phyloP scores from a whole-genome alignment of 2,888 invertebrate species.

The Ophonus ardosiacus region DNA sequence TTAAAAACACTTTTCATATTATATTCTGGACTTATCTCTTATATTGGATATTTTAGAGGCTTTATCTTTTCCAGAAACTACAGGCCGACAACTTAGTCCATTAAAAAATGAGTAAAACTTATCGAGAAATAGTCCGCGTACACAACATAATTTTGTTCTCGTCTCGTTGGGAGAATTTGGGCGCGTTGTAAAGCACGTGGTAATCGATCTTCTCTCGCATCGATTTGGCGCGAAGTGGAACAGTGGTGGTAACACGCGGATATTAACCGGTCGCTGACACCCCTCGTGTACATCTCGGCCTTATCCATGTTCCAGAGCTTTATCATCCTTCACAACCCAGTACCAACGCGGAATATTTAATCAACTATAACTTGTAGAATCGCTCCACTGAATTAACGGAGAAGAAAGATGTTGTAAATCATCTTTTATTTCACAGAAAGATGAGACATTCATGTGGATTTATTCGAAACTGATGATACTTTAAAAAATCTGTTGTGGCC shows the following conservation, averaged over 20 bases:
- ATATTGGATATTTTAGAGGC: no score
- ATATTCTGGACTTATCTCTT: no score
- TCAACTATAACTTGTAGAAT: constrained; percentile 33
- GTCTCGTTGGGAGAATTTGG: background rate
- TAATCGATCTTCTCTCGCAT: constrained; percentile 20
- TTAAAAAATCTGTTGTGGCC: no score
- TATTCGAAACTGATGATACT: no score
- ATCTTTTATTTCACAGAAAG: no score
- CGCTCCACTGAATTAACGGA: background rate
- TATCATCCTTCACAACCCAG: constrained; percentile 11
- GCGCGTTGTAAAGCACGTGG: background rate
- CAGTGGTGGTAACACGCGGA: constrained; percentile 52
- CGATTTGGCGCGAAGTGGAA: constrained; percentile 57
- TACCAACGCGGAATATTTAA: constrained; percentile 29
- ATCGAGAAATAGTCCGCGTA: no score
- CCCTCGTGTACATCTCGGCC: constrained; percentile 15
- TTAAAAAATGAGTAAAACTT: no score
- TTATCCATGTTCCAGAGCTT: constrained; percentile 21
- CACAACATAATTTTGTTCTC: background rate
- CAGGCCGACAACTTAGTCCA: no score
- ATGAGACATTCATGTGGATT: no score
- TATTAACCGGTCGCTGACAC: constrained; percentile 61
- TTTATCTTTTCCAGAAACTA: no score
- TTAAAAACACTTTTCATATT: no score
- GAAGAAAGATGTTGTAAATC: background rate